phyloP scores from a whole-genome alignment of 92 coral and sea anemone species.

The Porites lobata region DNA sequence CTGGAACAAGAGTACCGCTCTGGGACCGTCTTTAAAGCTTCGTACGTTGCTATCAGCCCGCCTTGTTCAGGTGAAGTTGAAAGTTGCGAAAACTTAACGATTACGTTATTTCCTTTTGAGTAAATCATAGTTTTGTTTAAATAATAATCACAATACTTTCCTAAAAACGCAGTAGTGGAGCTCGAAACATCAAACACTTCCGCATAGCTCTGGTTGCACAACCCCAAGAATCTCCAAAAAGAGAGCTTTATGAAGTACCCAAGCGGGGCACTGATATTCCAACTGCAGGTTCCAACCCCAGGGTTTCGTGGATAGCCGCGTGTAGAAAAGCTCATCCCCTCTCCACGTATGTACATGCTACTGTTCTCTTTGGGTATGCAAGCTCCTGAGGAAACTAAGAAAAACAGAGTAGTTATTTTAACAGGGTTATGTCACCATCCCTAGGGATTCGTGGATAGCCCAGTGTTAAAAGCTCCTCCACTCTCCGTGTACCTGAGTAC shows the following conservation, averaged over 20 bases:
- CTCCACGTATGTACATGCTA: conserved; percentile 52
- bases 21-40: conserved; percentile 30
- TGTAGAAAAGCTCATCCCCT: conserved; percentile 65
- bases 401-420: background rate
- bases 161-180: conserved; percentile 15
- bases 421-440: no score
- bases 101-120: conserved; percentile 44
- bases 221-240: conserved; percentile 1
- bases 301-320: conserved; percentile 60
- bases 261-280: conserved; percentile 65
- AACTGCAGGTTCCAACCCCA: conserved; percentile 48
- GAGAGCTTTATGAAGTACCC: conserved; percentile 58
- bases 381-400: conserved; percentile 55
- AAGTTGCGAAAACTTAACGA: background rate
- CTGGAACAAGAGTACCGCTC: no score
- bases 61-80: background rate
- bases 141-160: conserved; percentile 23
- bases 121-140: background rate
- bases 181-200: conserved; percentile 48
- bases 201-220: conserved; percentile 30
- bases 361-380: conserved; percentile 41
- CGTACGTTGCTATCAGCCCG: conserved; percentile 43
- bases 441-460: no score
- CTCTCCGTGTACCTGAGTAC: no score
- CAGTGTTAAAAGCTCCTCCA: no score